Base-by-base conservation (phyloP, 2,888 invertebrate species). In the Trichopoda pennipes region DNA sequence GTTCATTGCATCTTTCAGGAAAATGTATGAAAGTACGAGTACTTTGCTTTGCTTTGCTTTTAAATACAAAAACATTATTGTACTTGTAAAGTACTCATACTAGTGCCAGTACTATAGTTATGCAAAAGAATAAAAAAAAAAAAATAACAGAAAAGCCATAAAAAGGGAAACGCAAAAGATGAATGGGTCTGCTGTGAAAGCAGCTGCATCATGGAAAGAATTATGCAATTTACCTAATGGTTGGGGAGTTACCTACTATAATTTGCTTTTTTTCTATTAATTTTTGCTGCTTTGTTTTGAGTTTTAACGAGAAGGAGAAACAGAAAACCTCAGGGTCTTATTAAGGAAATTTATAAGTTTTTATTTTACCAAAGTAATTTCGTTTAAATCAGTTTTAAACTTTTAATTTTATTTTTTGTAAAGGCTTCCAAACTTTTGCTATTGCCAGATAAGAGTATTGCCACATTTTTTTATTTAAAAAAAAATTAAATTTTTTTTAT, bases 1-100 rank as follows among this genome's bases (percentile, higher is more conserved):
- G 82, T 79, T 82, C 75, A 79, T 79, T 79, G 82, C 82, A 82
- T 82, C 79, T 82, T 79, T 66, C 66, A 75, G 82, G 82, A 75
- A 82, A 82, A 68, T 75, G 61, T 70, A 66, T 79, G 53, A 55
- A 78, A 44, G 66, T 77, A 76, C n/a, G n/a, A n/a, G n/a, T n/a
- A n/a, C n/a, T n/a, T n/a, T n/a, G n/a, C 68, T 68, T 61, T 51
- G 21, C 12, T 42, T 58, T 58, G 44, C 63, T 66, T 51, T 76
- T 60, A n/a, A 72, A 55, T 77, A 70, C 32, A 44, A 53, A 73
- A 73, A 73, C 68, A 61, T 61, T 76, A 61, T 55, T 61, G 53
- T 63, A 75, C 61, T 69, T 53, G 60, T 49, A 51, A 49, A 14
- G 47, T 56, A 51, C 60, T 38, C 72, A 28, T 42, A 17, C 64